These are phyloP conservation scores for Thryonomys swinderianus DNA, from an alignment of 2,113 vertebrate species.

Conservation along the genomic window DNA sequence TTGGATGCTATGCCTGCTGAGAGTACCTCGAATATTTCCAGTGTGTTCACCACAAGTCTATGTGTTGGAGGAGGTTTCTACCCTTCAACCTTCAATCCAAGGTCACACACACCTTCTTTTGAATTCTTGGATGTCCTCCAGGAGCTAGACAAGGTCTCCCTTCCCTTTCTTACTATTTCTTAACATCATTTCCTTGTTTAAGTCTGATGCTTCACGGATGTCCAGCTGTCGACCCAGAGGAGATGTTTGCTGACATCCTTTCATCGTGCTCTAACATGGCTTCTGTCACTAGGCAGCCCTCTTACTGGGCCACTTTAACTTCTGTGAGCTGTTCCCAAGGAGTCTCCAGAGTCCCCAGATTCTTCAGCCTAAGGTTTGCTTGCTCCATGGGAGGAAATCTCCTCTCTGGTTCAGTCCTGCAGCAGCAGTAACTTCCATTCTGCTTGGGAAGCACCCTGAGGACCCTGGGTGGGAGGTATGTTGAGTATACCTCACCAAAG, in stretches of 20 bases:
- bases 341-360: accelerated
- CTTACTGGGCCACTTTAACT: background rate
- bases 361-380: background rate
- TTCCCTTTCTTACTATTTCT: background rate
- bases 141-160: background rate
- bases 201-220: background rate
- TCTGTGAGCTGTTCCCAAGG: background rate
- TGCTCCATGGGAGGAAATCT: background rate
- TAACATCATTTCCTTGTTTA: background rate
- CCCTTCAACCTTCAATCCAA: accelerated
- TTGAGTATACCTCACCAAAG: background rate
- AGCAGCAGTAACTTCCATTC: background rate
- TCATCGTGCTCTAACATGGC: background rate
- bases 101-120: background rate
- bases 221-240: background rate
- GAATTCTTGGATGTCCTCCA: background rate
- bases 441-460: background rate
- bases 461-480: too few species aligned
- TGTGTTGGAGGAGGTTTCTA: background rate
- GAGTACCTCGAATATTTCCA: background rate
- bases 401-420: accelerated
- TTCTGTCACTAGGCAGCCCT: background rate
- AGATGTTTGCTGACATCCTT: background rate
- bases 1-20: background rate
- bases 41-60: background rate